phyloP scores from a whole-genome alignment of 2,113 vertebrate species.

The Origma solitaria region DNA sequence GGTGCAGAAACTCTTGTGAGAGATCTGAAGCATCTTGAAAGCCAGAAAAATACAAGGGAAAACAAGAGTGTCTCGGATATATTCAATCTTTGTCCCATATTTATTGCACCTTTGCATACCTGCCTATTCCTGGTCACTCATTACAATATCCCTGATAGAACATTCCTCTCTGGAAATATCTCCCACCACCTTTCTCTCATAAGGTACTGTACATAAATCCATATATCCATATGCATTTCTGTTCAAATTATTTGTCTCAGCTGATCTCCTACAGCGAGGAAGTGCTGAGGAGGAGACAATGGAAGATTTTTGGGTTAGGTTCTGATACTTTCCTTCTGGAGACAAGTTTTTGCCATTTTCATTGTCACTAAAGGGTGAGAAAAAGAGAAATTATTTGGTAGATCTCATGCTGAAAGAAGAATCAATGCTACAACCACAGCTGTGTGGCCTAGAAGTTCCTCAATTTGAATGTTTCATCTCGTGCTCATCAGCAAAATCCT shows the following conservation, averaged over 20 bases:
- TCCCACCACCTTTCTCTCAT: neutral
- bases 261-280: neutral
- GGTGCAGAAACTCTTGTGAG: neutral
- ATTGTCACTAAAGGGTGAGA: neutral
- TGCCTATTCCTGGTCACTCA: neutral
- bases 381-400: neutral
- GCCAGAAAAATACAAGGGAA: neutral
- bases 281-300: neutral
- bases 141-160: neutral
- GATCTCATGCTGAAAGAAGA: conserved; percentile 40
- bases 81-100: neutral
- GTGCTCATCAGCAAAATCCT: neutral
- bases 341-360: neutral
- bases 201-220: neutral
- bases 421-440: conserved; percentile 33
- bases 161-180: neutral
- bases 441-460: conserved; percentile 34
- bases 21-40: neutral
- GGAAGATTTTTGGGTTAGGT: neutral
- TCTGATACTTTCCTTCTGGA: neutral
- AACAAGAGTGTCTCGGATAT: neutral
- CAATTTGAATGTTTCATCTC: conserved; percentile 42
- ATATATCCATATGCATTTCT: neutral
- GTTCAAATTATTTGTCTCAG: neutral
- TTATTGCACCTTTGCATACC: neutral